Base-by-base conservation (phyloP, 2,797 vertebrate species). In the Betta splendens region DNA sequence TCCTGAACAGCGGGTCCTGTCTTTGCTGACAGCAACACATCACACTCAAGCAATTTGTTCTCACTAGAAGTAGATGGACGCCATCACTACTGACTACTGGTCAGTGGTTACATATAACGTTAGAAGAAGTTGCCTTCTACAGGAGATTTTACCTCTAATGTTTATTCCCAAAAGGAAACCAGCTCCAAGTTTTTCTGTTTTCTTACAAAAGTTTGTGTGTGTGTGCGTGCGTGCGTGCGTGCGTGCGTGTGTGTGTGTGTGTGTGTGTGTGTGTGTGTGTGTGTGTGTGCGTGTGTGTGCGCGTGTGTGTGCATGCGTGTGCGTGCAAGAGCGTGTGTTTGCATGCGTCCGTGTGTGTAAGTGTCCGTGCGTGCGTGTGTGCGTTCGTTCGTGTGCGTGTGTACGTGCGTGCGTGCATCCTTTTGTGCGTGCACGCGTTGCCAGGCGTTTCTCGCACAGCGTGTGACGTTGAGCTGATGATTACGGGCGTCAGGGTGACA, bases 381-480 rank as follows among this genome's bases (percentile, higher is more conserved):
- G 50, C 64, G 25, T 26, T 25, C 26, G 25, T 26, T 25, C 26
- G 25, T 26, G 25, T 26, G 25, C 26, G 25, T 26, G 25, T 26
- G 25, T 26, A 25, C 33, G 49, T 37, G 3, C 25, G 21, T 32
- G 45, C 21, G 33, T 32, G 52, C 12, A 39, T 21, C 15, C 31
- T 49, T 20, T n/a, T n/a, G 25, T 35, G 44, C 54, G 26, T 37
- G 42, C 44, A 49, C 31, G 12, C 16, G 46, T 65, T 72, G 72
- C 17, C 47, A 42, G 62, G 43, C 48, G 8, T 72, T 64, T 46
- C 54, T 61, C 54, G 71, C 80, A 81, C 61, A 74, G 55, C 49
- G 54, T 66, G 68, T 68, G 84, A 83, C 77, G 78, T 68, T 83
- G 80, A 79, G 72, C 73, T 69, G 75, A 77, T 70, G 77, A 86